Percentiles rank a stretch among this genome's conserved stretches.
These are phyloP conservation scores for Euwallacea fornicatus DNA, from an alignment of 1,140 invertebrate species.

Conservation along the genomic window DNA sequence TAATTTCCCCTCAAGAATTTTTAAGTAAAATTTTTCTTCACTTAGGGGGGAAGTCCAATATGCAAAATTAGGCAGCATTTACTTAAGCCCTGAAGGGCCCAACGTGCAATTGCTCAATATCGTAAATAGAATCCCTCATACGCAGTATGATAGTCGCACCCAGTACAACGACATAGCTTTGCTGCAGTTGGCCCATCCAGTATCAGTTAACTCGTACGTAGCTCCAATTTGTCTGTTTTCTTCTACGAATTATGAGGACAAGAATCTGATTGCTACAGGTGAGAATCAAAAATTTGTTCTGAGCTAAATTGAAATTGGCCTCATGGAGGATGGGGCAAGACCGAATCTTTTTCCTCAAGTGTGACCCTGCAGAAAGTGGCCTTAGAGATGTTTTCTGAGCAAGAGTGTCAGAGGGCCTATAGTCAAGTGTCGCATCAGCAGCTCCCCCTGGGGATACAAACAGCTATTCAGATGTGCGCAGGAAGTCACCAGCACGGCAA, in stretches of 20 bases:
- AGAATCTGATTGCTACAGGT: conserved; percentile 40
- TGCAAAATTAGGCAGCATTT: conserved; percentile 31
- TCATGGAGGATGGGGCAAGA: conserved; percentile 46
- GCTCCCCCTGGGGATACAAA: conserved; percentile 48
- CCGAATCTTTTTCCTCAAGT: conserved; percentile 51
- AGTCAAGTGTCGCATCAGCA: conserved; percentile 44
- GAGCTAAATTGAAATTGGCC: too few species aligned
- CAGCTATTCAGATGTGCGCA: conserved; percentile 64
- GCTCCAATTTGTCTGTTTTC: conserved; percentile 63
- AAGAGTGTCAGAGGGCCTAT: conserved; percentile 47
- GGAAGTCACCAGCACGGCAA: conserved; percentile 54
- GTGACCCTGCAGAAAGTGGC: conserved; percentile 58
- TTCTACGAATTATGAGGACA: conserved; percentile 28
- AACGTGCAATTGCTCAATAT: conserved; percentile 33
- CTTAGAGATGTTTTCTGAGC: conserved; percentile 49
- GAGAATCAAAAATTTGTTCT: conserved; percentile 1
- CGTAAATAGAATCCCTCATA: conserved; percentile 50
- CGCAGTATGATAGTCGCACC: conserved; percentile 57
- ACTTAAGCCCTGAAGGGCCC: conserved; percentile 22
- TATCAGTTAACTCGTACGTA: conserved; percentile 53
- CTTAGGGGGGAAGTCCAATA: conserved; percentile 33
- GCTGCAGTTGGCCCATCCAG: conserved; percentile 56
- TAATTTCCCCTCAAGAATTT: not conserved
- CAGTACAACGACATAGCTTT: conserved; percentile 68
- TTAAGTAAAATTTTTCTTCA: conserved; percentile 5